Percentiles rank a stretch among this genome's conserved stretches.
Evolutionary conservation across 2,113 vertebrate genomes (phyloP).

Genomic region (Bos taurus): ARS-UCD2.0 NC_037339.1:73279001-73279500

Average conservation of each 20-base stretch:
- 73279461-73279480: neutral
- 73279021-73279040: neutral
- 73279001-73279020: neutral
- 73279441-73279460: slow-evolving; percentile 2
- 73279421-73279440: neutral
- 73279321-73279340: neutral
- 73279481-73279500: slow-evolving; percentile 68
- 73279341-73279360: neutral
- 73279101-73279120: neutral
- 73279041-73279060: slow-evolving; percentile 15
- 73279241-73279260: neutral
- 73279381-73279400: neutral
- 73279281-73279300: neutral
- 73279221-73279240: neutral
- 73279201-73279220: neutral
- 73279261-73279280: neutral
- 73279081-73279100: neutral
- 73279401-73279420: neutral
- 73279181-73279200: neutral
- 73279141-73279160: neutral
- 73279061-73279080: neutral
- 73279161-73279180: neutral
- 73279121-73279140: neutral
- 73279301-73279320: neutral
- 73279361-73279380: neutral